Base-by-base conservation (phyloP, 2,113 vertebrate genomes). In the Nyctibius bracteatus region DNA sequence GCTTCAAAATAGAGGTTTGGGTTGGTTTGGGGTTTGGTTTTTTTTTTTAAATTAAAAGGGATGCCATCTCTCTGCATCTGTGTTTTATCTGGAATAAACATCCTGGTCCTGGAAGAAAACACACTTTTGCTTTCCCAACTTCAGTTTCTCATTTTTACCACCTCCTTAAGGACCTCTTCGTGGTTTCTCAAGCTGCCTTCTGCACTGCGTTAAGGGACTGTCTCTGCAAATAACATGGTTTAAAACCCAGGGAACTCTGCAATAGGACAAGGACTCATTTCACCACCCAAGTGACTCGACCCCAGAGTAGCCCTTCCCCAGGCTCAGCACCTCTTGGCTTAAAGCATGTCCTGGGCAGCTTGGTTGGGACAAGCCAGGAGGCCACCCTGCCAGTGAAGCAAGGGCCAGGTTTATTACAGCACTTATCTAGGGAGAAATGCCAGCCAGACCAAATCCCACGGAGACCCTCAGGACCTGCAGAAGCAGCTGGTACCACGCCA, bases 1-100 rank as follows among this genome's bases (percentile, higher is more conserved):
- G 87, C 66, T 86, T 85, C 86, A 93, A 92, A 95, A 95, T 37
- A 95, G 77, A 91, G 84, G 52, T 66, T n/a, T 59, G 33, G 31
- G 30, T 62, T 62, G 15, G 17, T 25, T 52, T 52, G 52, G 52
- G 41, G 41, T 43, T 27, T 47, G 19, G 31, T 35, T 57, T 7
- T n/a, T 31, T 14, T 24, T 14, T 84, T 82, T 21, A 4, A 51
- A 52, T 67, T 39, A 43, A 75, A 91, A 90, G 41, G 24, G 58
- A 90, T 92, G 87, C 27, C 70, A 79, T 68, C 46, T 63, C 63
- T 68, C 66, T 57, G 62, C 44, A 22, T 84, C 37, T 59, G 31
- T 43, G 17, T 59, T 87, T 70, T 79, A 84, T 44, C 78, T 72
- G 57, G 44, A 81, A 84, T 37, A 88, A 95, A 73, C 20, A 70